Conservation (phyloP, 2,797 vertebrate genomes). For the Spea hammondii region DNA sequence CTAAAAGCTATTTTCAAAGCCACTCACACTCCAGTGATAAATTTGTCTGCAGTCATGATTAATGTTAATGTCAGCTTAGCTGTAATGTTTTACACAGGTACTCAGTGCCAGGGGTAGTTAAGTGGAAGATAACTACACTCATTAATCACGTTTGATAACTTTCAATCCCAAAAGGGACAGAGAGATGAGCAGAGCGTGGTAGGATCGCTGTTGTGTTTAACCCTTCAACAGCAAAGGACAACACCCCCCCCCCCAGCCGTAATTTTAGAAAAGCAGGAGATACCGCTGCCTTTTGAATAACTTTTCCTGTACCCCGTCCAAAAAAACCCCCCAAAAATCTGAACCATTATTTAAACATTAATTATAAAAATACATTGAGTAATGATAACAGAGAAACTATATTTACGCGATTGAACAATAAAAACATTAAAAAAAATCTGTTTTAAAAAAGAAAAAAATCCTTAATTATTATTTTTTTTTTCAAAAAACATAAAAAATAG, state of each 20-base stretch:
- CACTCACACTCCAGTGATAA: slow-evolving; percentile 43
- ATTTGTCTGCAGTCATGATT: slow-evolving; percentile 48
- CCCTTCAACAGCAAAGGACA: background rate
- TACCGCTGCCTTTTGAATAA: background rate
- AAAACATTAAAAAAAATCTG: no score
- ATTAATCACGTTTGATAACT: slow-evolving; percentile 51
- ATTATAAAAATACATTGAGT: background rate
- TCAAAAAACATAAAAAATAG: no score
- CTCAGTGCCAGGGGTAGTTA: slow-evolving; percentile 34
- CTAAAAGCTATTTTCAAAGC: slow-evolving; percentile 29
- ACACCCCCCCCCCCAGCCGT: background rate
- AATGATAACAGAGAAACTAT: no score
- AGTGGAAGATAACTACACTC: slow-evolving; percentile 43
- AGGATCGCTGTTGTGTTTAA: slow-evolving; percentile 18
- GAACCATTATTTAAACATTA: slow-evolving; percentile 12
- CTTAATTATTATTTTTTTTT: no score
- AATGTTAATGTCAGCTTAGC: slow-evolving; percentile 48
- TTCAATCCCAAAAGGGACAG: slow-evolving; percentile 39
- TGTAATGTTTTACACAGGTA: slow-evolving; percentile 52
- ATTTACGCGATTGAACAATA: no score
- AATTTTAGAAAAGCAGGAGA: background rate
- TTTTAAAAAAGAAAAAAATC: no score
- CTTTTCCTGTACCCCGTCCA: slow-evolving; percentile 8
- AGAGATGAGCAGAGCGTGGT: slow-evolving; percentile 18
- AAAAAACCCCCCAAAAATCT: slow-evolving; percentile 15